Evolutionary conservation across 2,888 invertebrate species (phyloP), one percentile per base, ranked within the genome.

Genomic region (Drosophila anomalata): DNA sequence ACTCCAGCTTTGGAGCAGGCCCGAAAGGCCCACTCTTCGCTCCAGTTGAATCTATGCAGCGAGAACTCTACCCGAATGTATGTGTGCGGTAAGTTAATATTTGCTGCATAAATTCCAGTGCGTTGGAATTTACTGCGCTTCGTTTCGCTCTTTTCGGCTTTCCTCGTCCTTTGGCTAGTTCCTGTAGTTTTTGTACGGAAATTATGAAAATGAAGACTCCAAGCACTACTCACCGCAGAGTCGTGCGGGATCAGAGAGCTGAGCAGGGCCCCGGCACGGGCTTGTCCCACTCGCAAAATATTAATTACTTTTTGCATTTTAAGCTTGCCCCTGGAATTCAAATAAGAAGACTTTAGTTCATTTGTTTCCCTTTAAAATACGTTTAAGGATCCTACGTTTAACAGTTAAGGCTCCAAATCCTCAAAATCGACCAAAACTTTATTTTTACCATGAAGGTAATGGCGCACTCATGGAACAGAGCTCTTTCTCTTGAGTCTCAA

Each of bases 71-170:
- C 33, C 17, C 61, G 12, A 51, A 47, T 63, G 48, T 66, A 24
- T 60, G 46, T 53, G 55, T 63, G 74, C 67, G 67, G 84, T 79
- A 78, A 86, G 84, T 85, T 86, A 85, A 85, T 85, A 85, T 85
- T 85, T 85, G 86, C 84, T 74, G 82, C 84, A 82, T 82, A 84
- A 84, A 82, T 82, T 82, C 79, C 82, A 78, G 53, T 51, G 73
- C 79, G 78, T 77, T 79, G 81, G 81, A 78, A 82, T 84, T 84
- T 79, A 54, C 71, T 69, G 75, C 63, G 58, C 73, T 79, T 63
- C 71, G 71, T 78, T 79, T 78, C 46, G 61, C 70, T 68, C 63
- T 60, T 69, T 78, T 69, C 76, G 48, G 58, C 73, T 70, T 73
- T 77, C 44, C 44, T 44, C 44, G 44, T 44, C 20, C 44, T 22